Percentiles rank a stretch among this genome's conserved stretches.
These are phyloP conservation scores for Trilocha varians DNA, from an alignment of 2,888 invertebrate genomes.

Conservation along the genomic window DNA sequence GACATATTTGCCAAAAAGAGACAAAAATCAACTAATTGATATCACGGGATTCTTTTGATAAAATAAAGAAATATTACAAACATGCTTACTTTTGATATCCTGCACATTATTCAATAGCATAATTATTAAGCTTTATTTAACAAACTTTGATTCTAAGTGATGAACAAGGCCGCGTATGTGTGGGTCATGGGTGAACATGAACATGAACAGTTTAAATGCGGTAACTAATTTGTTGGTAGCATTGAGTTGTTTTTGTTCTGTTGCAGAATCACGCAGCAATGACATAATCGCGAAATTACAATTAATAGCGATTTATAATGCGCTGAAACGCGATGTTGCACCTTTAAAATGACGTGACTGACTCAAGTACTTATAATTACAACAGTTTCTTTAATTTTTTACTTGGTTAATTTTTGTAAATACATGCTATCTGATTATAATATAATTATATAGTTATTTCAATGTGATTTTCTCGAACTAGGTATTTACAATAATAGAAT, in stretches of 20 bases:
- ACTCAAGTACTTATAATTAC: background rate
- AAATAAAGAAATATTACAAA: no score
- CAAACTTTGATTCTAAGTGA: constrained; percentile 10
- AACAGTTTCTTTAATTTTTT: background rate
- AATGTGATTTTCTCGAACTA: no score
- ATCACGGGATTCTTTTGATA: no score
- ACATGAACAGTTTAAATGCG: constrained; percentile 34
- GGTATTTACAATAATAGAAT: no score
- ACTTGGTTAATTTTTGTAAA: no score
- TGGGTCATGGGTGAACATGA: constrained; percentile 45
- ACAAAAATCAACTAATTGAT: no score
- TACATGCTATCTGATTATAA: no score
- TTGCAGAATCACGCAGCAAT: constrained; percentile 23
- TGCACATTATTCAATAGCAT: no score
- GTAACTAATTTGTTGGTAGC: constrained; percentile 41
- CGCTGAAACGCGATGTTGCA: background rate
- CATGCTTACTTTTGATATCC: no score
- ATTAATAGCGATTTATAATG: constrained; percentile 27
- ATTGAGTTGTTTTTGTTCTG: constrained; percentile 20
- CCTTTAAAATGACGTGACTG: background rate
- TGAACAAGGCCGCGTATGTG: constrained; percentile 31
- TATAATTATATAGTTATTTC: no score
- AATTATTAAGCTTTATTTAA: background rate
- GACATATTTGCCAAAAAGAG: no score
- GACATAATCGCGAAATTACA: constrained; percentile 33